phyloP scores from a whole-genome alignment of 2,113 vertebrate genomes.

The Setophaga coronata region DNA sequence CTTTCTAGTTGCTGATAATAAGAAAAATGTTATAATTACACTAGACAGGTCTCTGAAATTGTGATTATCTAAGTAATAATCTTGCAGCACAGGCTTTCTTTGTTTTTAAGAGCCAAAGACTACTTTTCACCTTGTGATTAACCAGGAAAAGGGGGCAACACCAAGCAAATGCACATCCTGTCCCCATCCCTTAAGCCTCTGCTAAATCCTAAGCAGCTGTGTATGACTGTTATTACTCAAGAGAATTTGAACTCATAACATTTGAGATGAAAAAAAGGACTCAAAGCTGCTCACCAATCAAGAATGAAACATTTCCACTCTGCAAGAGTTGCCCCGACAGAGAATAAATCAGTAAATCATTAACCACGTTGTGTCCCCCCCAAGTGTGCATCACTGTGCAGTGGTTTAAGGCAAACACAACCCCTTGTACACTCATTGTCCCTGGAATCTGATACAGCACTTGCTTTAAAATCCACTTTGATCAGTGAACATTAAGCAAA shows the following conservation, averaged over 20 bases:
- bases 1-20: background rate
- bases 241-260: conserved; percentile 8
- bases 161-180: background rate
- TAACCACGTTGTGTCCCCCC: background rate
- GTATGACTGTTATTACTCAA: background rate
- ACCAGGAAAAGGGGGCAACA: background rate
- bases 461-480: conserved; percentile 69
- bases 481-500: conserved; percentile 61
- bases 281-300: background rate
- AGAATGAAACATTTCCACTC: conserved; percentile 1
- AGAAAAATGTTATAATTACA: conserved; percentile 22
- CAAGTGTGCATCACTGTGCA: background rate
- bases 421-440: background rate
- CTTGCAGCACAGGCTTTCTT: background rate
- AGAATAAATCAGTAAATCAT: conserved; percentile 48
- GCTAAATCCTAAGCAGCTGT: background rate
- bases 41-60: background rate
- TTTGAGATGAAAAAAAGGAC: background rate
- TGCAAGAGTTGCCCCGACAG: background rate
- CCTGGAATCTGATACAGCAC: conserved; percentile 39
- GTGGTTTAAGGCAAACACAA: background rate
- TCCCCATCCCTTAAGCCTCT: background rate
- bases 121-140: background rate
- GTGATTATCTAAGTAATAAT: conserved; percentile 10
- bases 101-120: background rate